A percentile compares a stretch with the other conserved stretches of the same genome.
Evolutionary conservation across 2,113 vertebrate species (phyloP).

Genomic region (Myotis brandtii): DNA sequence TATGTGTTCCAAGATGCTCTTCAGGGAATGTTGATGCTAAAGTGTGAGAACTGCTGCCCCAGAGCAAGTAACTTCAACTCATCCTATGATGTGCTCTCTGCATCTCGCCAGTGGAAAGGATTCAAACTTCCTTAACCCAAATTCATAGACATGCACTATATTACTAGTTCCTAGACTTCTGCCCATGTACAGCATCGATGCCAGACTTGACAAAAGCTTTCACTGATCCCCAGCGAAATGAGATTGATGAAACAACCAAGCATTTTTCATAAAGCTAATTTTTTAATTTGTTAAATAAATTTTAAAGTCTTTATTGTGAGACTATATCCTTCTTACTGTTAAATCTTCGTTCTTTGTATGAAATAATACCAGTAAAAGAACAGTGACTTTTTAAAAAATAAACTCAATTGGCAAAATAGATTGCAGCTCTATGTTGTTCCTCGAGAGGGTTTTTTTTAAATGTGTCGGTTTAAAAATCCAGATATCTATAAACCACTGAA

Average conservation of each 20-base stretch:
- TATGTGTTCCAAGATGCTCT: neutral
- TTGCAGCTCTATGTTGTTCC: neutral
- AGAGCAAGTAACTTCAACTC: neutral
- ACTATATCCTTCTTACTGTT: neutral
- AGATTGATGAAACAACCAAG: neutral
- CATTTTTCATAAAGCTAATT: neutral
- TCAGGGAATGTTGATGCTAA: neutral
- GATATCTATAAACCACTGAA: slow-evolving; percentile 19
- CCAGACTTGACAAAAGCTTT: neutral
- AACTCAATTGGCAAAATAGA: slow-evolving; percentile 40
- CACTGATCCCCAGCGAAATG: neutral
- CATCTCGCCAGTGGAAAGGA: neutral
- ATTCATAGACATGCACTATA: neutral
- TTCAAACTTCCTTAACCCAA: slow-evolving; percentile 13
- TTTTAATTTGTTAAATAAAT: neutral
- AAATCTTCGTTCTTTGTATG: neutral
- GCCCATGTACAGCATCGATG: neutral
- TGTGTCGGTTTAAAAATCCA: neutral
- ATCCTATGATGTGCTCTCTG: neutral
- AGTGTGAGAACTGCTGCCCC: neutral
- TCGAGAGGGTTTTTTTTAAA: neutral
- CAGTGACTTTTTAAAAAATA: neutral
- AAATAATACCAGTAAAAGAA: neutral
- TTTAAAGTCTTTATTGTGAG: neutral
- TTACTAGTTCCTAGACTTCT: neutral